phyloP scores from a whole-genome alignment of 2,113 vertebrate species.

The Ceyx cyanopectus region DNA sequence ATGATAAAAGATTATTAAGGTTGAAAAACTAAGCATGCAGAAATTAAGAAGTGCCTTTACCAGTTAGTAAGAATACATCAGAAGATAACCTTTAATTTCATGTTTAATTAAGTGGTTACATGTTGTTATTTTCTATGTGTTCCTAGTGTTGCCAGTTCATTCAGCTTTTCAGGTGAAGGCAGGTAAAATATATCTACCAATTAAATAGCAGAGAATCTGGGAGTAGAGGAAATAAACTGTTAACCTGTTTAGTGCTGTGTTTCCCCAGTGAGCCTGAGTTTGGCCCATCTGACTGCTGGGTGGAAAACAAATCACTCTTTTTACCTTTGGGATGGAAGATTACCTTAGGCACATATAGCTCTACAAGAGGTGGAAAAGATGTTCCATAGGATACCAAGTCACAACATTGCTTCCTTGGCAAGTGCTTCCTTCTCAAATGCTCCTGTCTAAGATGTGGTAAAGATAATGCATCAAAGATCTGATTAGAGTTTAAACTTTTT shows the following conservation, averaged over 20 bases:
- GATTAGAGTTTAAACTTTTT: background rate
- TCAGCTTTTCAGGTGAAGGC: background rate
- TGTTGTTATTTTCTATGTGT: background rate
- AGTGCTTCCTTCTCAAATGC: background rate
- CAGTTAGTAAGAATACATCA: background rate
- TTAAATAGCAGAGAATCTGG: background rate
- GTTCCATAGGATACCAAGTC: background rate
- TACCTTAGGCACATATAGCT: background rate
- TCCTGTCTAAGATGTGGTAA: background rate
- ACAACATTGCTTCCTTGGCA: background rate
- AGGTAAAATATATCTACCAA: background rate
- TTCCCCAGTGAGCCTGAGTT: background rate
- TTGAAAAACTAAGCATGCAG: background rate
- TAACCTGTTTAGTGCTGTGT: background rate
- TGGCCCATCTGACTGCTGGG: background rate
- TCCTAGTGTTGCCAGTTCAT: background rate
- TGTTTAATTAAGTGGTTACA: background rate
- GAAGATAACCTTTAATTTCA: background rate
- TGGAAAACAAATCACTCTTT: background rate
- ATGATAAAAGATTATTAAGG: background rate
- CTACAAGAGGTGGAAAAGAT: background rate
- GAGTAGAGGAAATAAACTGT: background rate
- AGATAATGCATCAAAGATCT: background rate
- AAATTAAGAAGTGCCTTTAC: background rate
- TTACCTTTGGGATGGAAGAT: background rate